Evolutionary conservation across 2,113 vertebrate genomes (phyloP).

Genomic region (Octodon degus): DNA sequence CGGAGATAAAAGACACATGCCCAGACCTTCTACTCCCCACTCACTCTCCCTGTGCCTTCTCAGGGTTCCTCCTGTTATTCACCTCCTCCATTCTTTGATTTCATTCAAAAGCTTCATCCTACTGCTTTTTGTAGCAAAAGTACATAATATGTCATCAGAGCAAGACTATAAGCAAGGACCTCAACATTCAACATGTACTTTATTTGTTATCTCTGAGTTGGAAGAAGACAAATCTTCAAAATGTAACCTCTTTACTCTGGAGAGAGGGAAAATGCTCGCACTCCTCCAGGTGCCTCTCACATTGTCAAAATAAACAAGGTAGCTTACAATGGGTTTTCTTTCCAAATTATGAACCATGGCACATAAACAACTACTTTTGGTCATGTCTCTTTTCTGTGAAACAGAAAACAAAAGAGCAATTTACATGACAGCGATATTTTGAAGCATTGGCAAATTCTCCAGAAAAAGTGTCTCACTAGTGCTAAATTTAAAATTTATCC

Average conservation of each 20-base stretch:
- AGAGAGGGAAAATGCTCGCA: not conserved
- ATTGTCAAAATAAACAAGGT: conserved; percentile 3
- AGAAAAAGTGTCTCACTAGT: not conserved
- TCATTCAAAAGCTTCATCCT: not conserved
- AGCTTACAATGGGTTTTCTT: not conserved
- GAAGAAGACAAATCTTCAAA: conserved; percentile 1
- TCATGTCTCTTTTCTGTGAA: not conserved
- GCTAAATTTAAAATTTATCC: not conserved
- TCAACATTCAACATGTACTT: not conserved
- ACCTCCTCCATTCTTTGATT: not conserved
- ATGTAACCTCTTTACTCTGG: not conserved
- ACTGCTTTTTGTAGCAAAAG: not conserved
- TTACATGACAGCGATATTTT: not conserved
- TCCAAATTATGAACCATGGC: not conserved
- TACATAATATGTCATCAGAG: not conserved
- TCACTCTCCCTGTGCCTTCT: not conserved
- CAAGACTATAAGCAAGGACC: not conserved
- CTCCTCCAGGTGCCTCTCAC: not conserved
- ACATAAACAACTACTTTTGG: conserved; percentile 25
- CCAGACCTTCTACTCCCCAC: not conserved
- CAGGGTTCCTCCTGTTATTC: not conserved
- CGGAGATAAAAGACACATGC: not conserved
- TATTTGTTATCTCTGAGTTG: not conserved
- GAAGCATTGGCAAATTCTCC: not conserved
- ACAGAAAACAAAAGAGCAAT: not conserved